Conservation (phyloP, 2,797 vertebrate genomes). For the Macrochelys suwanniensis region DNA sequence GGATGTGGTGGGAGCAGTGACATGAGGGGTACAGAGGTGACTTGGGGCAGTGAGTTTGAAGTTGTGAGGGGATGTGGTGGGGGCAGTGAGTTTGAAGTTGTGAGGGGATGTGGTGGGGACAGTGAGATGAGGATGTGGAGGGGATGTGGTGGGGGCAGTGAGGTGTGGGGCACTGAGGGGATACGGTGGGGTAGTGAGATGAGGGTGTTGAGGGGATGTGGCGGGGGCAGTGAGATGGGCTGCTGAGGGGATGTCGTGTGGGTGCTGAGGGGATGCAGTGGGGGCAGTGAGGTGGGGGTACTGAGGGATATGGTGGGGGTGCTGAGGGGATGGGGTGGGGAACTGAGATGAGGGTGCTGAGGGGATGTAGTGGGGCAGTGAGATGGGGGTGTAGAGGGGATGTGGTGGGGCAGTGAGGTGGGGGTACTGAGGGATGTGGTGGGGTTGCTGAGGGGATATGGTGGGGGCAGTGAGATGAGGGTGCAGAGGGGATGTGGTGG, state of each 20-base stretch:
- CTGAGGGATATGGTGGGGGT: neutral
- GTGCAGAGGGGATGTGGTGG: neutral
- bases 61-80: fast-evolving
- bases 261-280: neutral
- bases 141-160: fast-evolving
- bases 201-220: neutral
- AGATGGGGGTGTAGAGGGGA: too few relatives aligned
- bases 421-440: neutral
- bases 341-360: neutral
- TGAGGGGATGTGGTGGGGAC: too few relatives aligned
- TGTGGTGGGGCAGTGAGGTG: neutral
- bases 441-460: too few relatives aligned
- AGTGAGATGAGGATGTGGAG: too few relatives aligned
- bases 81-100: too few relatives aligned
- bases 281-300: neutral
- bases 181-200: neutral
- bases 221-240: neutral
- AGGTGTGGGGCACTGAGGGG: fast-evolving
- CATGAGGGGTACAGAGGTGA: too few relatives aligned
- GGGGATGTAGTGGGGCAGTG: too few relatives aligned
- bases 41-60: too few relatives aligned
- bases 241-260: neutral
- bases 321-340: too few relatives aligned
- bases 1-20: neutral
- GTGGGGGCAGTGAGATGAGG: neutral